Conservation (phyloP, 2,797 vertebrate genomes). For the Chaetophractus vellerosus region DNA sequence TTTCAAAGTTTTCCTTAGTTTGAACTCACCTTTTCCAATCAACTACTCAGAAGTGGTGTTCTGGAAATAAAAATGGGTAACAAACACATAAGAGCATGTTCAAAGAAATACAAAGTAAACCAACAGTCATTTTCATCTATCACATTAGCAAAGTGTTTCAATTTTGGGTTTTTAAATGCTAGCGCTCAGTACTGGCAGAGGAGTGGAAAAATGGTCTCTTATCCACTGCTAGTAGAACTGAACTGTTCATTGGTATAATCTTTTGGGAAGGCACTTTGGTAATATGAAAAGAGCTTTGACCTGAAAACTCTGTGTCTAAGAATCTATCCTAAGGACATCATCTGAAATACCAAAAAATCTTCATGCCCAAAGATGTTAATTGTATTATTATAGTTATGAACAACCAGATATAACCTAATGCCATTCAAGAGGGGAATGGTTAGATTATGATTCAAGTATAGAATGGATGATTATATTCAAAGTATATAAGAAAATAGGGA, state of each 20-base stretch:
- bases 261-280: slow-evolving; percentile 11
- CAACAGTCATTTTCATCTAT: not conserved
- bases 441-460: not conserved
- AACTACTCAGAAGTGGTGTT: not conserved
- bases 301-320: not conserved
- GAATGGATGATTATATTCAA: not conserved
- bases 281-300: not conserved
- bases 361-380: not conserved
- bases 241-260: not conserved
- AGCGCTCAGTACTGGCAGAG: not conserved
- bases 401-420: slow-evolving; percentile 2
- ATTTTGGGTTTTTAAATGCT: not conserved
- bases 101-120: not conserved
- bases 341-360: not conserved
- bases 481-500: not conserved
- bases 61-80: slow-evolving; percentile 27
- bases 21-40: not conserved
- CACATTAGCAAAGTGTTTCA: not conserved
- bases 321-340: slow-evolving; percentile 29
- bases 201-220: not conserved
- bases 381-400: not conserved
- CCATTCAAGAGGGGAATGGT: not conserved
- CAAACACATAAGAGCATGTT: not conserved
- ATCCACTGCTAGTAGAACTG: not conserved
- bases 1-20: slow-evolving; percentile 35